These are phyloP conservation scores for Cylas formicarius DNA, from an alignment of 1,140 invertebrate species.

Conservation along the genomic window DNA sequence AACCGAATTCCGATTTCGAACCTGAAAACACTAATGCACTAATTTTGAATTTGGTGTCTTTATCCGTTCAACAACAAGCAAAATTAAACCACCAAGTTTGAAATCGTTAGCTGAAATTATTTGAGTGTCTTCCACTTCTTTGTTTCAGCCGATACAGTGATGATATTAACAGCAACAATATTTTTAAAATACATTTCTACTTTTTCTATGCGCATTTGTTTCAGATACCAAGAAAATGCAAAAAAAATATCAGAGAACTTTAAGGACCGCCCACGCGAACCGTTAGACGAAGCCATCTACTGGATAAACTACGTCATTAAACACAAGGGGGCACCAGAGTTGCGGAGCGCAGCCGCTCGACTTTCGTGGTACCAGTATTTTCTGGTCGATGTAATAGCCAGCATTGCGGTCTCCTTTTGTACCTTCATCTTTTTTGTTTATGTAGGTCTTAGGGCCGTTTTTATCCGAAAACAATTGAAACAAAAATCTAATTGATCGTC, in stretches of 20 bases:
- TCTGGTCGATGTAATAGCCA: constrained; percentile 20
- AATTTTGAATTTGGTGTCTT: no score
- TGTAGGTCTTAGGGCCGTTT: neutral
- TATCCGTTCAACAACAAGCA: no score
- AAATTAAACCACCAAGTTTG: no score
- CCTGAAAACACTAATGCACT: no score
- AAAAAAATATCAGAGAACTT: constrained; percentile 51
- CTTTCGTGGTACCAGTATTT: constrained; percentile 26
- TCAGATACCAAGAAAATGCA: constrained; percentile 37
- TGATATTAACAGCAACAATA: neutral
- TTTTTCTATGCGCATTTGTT: no score
- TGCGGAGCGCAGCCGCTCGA: constrained; percentile 40
- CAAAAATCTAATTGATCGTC: no score
- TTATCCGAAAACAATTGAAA: neutral
- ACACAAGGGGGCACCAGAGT: constrained; percentile 40
- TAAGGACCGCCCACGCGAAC: constrained; percentile 52
- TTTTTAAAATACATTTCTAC: neutral
- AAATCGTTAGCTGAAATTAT: no score
- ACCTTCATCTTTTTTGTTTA: neutral
- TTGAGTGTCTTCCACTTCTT: no score
- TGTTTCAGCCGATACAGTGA: no score
- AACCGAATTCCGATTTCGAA: no score
- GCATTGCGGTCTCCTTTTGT: neutral
- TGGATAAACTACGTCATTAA: constrained; percentile 44
- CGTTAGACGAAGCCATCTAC: constrained; percentile 49